phyloP scores from a whole-genome alignment of 2,113 vertebrate genomes.

The Zapornia atra region DNA sequence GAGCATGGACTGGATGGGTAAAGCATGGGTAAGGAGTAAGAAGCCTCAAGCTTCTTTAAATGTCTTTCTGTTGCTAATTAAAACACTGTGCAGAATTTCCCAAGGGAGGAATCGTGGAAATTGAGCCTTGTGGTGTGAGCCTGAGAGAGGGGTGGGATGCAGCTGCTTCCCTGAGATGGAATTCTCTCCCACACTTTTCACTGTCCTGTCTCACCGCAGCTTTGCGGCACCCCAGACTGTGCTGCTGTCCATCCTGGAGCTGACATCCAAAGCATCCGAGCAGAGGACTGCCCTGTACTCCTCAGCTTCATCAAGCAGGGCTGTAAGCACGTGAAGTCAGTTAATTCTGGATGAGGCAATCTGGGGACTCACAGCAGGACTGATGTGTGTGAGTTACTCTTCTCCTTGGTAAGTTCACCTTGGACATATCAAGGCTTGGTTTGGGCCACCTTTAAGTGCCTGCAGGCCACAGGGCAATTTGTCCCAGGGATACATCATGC shows the following conservation, averaged over 20 bases:
- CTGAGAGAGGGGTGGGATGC: neutral
- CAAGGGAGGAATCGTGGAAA: neutral
- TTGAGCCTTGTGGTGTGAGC: neutral
- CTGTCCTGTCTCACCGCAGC: neutral
- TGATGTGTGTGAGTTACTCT: neutral
- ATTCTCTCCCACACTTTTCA: neutral
- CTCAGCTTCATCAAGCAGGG: neutral
- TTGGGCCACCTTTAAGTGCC: neutral
- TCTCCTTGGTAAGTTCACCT: neutral
- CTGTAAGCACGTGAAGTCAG: accelerated
- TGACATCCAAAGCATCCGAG: accelerated
- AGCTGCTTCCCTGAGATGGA: neutral
- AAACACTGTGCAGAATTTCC: neutral
- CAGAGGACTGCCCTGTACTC: accelerated
- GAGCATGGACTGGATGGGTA: neutral
- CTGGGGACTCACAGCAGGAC: neutral
- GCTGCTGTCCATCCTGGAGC: neutral
- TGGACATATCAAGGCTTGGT: neutral
- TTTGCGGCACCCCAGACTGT: neutral
- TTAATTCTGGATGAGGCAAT: neutral
- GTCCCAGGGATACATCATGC: neutral
- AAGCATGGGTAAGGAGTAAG: neutral
- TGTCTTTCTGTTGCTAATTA: neutral
- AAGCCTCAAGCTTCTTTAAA: neutral
- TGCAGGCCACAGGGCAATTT: neutral